phyloP scores from a whole-genome alignment of 2,888 invertebrate genomes.

The Stenodema calcarata region DNA sequence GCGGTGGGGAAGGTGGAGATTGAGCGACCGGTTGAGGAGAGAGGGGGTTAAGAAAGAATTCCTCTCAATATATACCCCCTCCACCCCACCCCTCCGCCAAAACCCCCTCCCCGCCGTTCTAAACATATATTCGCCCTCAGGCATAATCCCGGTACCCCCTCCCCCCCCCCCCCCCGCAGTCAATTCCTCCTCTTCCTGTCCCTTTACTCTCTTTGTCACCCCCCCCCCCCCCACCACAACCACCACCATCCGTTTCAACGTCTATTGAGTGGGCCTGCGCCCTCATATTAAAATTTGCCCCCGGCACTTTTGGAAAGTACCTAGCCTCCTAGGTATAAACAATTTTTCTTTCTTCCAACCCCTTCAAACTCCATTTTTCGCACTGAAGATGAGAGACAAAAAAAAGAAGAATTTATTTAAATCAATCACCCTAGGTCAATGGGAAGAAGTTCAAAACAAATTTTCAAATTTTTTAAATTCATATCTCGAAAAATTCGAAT shows the following conservation, averaged over 20 bases:
- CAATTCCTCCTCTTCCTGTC: conserved; percentile 1
- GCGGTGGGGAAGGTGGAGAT: neutral
- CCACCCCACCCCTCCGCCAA: no score
- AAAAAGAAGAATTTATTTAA: no score
- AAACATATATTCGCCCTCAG: conserved; percentile 50
- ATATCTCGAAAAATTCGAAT: no score
- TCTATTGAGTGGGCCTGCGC: conserved; percentile 43
- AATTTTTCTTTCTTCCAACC: neutral
- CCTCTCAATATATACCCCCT: conserved; percentile 51
- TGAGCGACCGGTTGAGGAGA: neutral
- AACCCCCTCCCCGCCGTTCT: no score
- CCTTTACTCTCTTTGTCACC: neutral
- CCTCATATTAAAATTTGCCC: conserved; percentile 50
- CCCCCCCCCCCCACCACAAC: neutral
- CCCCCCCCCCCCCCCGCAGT: neutral
- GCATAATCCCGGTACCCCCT: conserved; percentile 41
- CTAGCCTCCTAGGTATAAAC: conserved; percentile 42
- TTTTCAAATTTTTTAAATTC: no score
- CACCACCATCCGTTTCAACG: neutral
- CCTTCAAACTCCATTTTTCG: neutral
- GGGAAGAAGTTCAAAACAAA: no score
- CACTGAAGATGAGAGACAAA: no score
- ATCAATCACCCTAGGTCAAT: no score
- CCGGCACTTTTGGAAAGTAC: conserved; percentile 38
- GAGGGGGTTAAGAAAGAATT: conserved; percentile 47